Evolutionary conservation across 2,888 invertebrate species (phyloP), one percentile per base, ranked within the genome.

Genomic region (Auanema freiburgensis): DNA sequence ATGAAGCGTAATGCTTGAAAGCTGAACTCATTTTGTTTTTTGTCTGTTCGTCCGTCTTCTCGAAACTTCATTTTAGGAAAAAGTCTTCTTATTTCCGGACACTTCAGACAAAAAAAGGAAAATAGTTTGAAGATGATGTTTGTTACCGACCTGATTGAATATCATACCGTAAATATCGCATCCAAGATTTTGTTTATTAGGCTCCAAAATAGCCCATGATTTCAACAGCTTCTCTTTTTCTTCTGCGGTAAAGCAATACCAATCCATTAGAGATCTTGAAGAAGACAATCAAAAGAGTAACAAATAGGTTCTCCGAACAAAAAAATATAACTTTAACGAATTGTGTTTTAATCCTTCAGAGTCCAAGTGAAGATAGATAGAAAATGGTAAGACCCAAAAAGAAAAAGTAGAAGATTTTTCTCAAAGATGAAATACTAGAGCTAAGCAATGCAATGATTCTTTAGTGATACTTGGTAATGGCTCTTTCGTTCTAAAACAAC

Each of bases 1-100:
- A 79, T 75, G 60, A 79, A 79, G 11, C 79, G 64, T 50, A 79
- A 71, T 2, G 79, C 79, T 57, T 79, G 79, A 62, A 79, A 79
- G 18, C 66, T 64, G 59, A 79, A 79, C 24, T 76, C 79, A 46
- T 72, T 77, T 50, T 65, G 73, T 57, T 78, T 72, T 52, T 71
- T 65, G 57, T 77, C 76, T 11, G 67, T 66, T 60, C 76, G 76
- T 21, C 69, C 67, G 12, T 65, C 56, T 33, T 33, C 33, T 18
- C 68, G 68, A 52, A 74, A 76, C 50, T 75, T 77, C 67, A 79
- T 67, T 53, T 74, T 74, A n/a, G 79, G 79, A 46, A 79, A 79
- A 0, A 79, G 63, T 16, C 65, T 61, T 6, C 76, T 63, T 0
- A 73, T 71, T 63, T 77, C 76, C 23, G 76, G 76, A 66, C 76